Conservation (phyloP, 35 echinoderm and acorn worm species). For the Apostichopus parvimensis region DNA sequence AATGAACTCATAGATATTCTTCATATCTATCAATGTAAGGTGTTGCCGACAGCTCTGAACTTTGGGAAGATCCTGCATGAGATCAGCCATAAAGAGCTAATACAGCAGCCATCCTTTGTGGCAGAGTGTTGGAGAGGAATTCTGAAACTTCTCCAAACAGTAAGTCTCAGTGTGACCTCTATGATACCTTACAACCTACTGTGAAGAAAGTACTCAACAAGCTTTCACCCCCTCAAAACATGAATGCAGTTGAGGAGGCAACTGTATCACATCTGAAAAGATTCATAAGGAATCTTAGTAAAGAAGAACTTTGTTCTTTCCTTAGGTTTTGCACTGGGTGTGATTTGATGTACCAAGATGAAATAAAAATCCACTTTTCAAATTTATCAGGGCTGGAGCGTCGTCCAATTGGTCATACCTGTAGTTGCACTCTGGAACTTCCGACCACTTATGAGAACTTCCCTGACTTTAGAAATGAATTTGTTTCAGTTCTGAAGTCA, state of each 20-base stretch:
- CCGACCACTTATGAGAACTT: constrained; percentile 42
- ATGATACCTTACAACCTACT: constrained; percentile 29
- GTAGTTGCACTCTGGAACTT: neutral
- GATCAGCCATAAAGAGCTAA: constrained; percentile 42
- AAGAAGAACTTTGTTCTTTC: neutral
- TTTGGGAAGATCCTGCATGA: neutral
- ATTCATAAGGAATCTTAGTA: constrained; percentile 31
- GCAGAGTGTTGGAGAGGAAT: constrained; percentile 26
- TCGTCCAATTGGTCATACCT: constrained; percentile 21
- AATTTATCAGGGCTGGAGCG: constrained; percentile 14
- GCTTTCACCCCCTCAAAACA: neutral
- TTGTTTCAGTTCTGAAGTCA: constrained; percentile 15
- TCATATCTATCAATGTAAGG: too few relatives aligned
- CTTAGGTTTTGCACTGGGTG: constrained; percentile 34
- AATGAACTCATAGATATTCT: too few relatives aligned
- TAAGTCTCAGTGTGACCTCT: neutral
- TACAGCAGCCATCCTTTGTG: constrained; percentile 34
- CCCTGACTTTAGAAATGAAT: constrained; percentile 50
- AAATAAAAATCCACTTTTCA: constrained; percentile 10
- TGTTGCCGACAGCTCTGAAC: too few relatives aligned
- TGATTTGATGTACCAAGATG: neutral
- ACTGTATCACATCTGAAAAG: constrained; percentile 27
- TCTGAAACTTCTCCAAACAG: neutral
- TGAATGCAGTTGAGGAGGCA: constrained; percentile 1
- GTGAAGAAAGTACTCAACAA: constrained; percentile 21